Evolutionary conservation across 2,888 invertebrate genomes (phyloP).

Genomic region (Polietes domitor): DNA sequence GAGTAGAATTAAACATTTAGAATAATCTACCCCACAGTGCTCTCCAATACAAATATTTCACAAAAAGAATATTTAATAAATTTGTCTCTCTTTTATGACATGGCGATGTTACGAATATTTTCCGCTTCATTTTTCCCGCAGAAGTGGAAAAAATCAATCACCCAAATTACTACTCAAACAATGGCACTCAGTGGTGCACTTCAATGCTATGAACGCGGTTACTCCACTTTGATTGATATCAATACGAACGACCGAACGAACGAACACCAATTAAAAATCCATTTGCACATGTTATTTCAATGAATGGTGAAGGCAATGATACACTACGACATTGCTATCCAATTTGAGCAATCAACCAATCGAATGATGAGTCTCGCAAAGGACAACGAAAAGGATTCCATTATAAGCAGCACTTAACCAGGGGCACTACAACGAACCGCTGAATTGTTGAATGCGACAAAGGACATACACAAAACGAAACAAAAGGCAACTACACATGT

Average conservation of each 20-base stretch:
- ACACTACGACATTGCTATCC: background rate
- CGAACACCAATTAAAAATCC: constrained; percentile 19
- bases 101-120: too few species aligned
- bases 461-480: background rate
- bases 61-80: too few species aligned
- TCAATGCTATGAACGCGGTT: background rate
- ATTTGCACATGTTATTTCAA: constrained; percentile 2
- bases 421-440: background rate
- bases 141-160: background rate
- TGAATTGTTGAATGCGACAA: background rate
- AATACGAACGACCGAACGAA: background rate
- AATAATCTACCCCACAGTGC: too few species aligned
- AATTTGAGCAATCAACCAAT: background rate
- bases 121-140: too few species aligned
- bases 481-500: background rate
- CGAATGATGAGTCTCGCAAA: background rate
- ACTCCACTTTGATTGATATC: background rate
- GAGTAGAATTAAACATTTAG: too few species aligned
- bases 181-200: background rate
- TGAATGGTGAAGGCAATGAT: background rate
- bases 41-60: too few species aligned
- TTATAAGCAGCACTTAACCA: background rate
- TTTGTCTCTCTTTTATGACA: too few species aligned
- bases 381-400: background rate
- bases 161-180: background rate